phyloP scores from a whole-genome alignment of 2,113 vertebrate species.

The Pelobates fuscus region DNA sequence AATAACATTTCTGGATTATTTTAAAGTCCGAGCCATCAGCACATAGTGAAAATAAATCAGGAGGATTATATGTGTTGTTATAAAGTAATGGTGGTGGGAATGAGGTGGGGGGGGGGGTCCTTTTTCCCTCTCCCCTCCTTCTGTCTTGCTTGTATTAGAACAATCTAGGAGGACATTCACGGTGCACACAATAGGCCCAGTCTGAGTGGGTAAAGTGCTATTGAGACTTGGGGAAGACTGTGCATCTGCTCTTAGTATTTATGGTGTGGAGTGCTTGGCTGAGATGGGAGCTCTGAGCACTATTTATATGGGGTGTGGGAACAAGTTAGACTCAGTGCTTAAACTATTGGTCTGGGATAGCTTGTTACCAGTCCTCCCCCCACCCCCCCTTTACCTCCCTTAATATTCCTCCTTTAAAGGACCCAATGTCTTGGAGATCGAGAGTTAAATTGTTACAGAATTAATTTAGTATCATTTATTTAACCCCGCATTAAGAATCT shows the following conservation, averaged over 20 bases:
- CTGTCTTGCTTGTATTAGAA: conserved; percentile 75
- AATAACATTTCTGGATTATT: too few species aligned
- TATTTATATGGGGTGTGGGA: conserved; percentile 46
- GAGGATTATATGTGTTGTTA: neutral
- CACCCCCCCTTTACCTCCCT: conserved; percentile 50
- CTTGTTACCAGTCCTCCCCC: conserved; percentile 1
- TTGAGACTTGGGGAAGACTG: conserved; percentile 53
- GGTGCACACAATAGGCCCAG: conserved; percentile 64
- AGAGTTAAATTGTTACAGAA: too few species aligned
- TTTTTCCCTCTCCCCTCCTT: neutral
- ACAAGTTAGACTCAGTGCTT: conserved; percentile 9
- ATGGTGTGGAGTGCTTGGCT: conserved; percentile 43
- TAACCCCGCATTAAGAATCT: too few species aligned
- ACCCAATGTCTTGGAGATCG: too few species aligned
- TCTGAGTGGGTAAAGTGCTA: conserved; percentile 51
- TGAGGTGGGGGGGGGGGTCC: neutral
- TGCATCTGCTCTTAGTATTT: conserved; percentile 62
- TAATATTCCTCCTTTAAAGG: neutral
- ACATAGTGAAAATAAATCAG: neutral
- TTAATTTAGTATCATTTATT: too few species aligned
- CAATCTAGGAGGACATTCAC: conserved; percentile 74
- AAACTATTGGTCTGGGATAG: neutral
- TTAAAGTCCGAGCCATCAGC: too few species aligned
- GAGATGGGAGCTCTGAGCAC: neutral
- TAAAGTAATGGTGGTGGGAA: neutral